Evolutionary conservation across 2,888 invertebrate genomes (phyloP).

Genomic region (Shargacucullia verbasci): DNA sequence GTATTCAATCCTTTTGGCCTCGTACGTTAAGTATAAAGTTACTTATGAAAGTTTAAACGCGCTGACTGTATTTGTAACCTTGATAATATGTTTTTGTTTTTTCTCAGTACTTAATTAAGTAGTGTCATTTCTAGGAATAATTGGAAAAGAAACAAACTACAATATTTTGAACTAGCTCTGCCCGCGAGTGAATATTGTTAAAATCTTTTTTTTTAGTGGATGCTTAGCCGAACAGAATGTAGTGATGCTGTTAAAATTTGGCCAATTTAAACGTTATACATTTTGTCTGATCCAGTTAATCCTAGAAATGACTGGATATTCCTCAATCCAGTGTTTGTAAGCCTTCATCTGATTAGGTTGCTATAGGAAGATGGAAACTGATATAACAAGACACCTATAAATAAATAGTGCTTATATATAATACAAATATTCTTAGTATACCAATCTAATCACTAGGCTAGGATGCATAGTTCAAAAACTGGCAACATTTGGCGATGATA

Average conservation of each 20-base stretch:
- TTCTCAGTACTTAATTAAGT: background rate
- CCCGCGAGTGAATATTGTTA: no score
- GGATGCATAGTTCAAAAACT: conserved; percentile 23
- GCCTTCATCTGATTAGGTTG: conserved; percentile 46
- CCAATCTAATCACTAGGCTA: conserved; percentile 66
- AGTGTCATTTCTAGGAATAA: conserved; percentile 26
- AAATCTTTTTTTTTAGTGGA: no score
- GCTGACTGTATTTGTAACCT: conserved; percentile 25
- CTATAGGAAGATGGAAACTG: conserved; percentile 31
- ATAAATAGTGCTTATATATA: conserved; percentile 59
- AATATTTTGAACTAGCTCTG: no score
- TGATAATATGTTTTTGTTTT: background rate
- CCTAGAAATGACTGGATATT: conserved; percentile 7
- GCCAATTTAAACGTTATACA: no score
- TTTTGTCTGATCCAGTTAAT: background rate
- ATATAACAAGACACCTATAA: conserved; percentile 47
- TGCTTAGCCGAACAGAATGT: no score
- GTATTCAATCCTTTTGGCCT: no score
- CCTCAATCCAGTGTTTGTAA: background rate
- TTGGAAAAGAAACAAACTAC: background rate
- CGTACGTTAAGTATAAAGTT: background rate
- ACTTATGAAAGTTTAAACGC: no score
- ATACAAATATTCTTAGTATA: conserved; percentile 63
- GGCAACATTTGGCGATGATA: conserved; percentile 23
- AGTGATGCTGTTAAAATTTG: background rate